Percentiles rank a stretch among this genome's conserved stretches.
phyloP scores from a whole-genome alignment of 2,113 vertebrate species.

The Thalassarche chlororhynchos region DNA sequence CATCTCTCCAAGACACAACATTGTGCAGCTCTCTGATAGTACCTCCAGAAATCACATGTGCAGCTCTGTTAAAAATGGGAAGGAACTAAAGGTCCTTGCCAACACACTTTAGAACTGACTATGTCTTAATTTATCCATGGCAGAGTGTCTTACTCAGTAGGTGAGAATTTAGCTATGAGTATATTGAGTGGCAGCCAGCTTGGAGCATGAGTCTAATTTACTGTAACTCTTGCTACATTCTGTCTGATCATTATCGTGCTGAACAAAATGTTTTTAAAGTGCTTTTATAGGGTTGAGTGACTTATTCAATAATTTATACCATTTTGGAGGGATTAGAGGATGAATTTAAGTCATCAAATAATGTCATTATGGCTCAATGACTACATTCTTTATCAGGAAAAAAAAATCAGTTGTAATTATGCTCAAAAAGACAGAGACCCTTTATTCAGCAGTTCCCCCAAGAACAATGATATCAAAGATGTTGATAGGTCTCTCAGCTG shows the following conservation, averaged over 20 bases:
- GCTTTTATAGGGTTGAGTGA: conserved; percentile 53
- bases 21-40: neutral
- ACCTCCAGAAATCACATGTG: conserved; percentile 12
- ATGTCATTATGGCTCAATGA: conserved; percentile 49
- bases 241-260: conserved; percentile 31
- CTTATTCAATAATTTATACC: conserved; percentile 64
- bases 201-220: conserved; percentile 60
- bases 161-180: conserved; percentile 58
- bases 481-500: conserved; percentile 52
- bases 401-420: conserved; percentile 61
- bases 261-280: conserved; percentile 66
- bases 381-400: conserved; percentile 38
- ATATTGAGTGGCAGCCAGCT: conserved; percentile 56
- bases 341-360: conserved; percentile 58
- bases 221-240: conserved; percentile 63
- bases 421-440: conserved; percentile 57
- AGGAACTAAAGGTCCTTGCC: conserved; percentile 43
- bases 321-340: conserved; percentile 58
- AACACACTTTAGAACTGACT: conserved; percentile 38
- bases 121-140: conserved; percentile 61
- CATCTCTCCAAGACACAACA: neutral
- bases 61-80: conserved; percentile 19
- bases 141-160: conserved; percentile 56
- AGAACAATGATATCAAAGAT: conserved; percentile 66
- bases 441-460: conserved; percentile 58